These are phyloP conservation scores for Leucoma salicis DNA, from an alignment of 2,888 invertebrate species.

Conservation along the genomic window DNA sequence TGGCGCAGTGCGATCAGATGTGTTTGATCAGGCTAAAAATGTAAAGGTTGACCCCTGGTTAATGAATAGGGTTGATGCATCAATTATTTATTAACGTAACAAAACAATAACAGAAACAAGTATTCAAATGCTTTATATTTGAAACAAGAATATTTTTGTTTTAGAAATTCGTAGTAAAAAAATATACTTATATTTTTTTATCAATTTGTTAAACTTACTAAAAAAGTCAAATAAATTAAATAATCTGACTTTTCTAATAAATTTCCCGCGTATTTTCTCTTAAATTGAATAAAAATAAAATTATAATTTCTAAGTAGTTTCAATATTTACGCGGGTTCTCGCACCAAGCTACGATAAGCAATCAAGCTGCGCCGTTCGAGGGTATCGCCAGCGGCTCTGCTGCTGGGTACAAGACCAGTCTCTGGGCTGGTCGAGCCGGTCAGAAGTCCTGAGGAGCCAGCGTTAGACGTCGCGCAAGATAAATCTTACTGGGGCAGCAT, in stretches of 20 bases:
- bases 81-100: constrained; percentile 30
- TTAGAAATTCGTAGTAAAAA: too few relatives aligned
- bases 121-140: too few relatives aligned
- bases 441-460: constrained; percentile 73
- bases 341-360: constrained; percentile 32
- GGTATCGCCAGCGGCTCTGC: constrained; percentile 78
- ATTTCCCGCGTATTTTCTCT: constrained; percentile 1
- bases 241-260: too few relatives aligned
- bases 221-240: neutral
- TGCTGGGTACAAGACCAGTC: constrained; percentile 81
- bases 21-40: constrained; percentile 49
- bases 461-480: constrained; percentile 77
- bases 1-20: constrained; percentile 64
- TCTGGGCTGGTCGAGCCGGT: constrained; percentile 75
- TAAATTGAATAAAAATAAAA: constrained; percentile 2
- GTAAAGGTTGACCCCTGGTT: constrained; percentile 45
- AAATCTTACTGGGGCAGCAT: constrained; percentile 77
- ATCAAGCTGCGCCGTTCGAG: constrained; percentile 76
- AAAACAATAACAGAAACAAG: neutral
- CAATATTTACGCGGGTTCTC: constrained; percentile 19
- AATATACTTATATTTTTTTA: too few relatives aligned
- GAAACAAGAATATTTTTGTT: too few relatives aligned
- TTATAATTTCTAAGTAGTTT: constrained; percentile 4
- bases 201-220: too few relatives aligned
- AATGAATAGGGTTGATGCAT: constrained; percentile 44